Base-by-base conservation (phyloP, 2,797 vertebrate species). In the Pampus argenteus region DNA sequence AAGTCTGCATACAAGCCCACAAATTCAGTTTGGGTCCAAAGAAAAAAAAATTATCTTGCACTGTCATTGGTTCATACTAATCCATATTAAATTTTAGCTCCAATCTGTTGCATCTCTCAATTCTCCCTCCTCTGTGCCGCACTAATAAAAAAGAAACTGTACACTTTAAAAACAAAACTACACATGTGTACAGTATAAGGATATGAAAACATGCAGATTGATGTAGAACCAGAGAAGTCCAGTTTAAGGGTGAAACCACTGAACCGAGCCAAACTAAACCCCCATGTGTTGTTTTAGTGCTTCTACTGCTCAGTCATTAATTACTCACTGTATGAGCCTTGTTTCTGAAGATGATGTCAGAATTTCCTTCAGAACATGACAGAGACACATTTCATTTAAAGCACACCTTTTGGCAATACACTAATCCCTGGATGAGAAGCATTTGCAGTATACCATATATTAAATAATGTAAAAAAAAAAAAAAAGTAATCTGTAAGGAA, bases 201-300 rank as follows among this genome's bases (percentile, higher is more conserved):
- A 59, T 34, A 66, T 52, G 23, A 59, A 54, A 57, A 64, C 29
- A 38, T 34, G 57, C 14, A 56, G 59, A 47, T 23, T 62, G 66
- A 85, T 42, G 59, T 64, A 64, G 72, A 55, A 45, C 22, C 65
- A 68, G 68, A 76, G 55, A 66, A 66, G 59, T 76, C 72, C 72
- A 71, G 57, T 65, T 66, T 70, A 51, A 69, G 66, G 63, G 71
- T 74, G 74, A 85, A 82, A 76, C 57, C 66, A 34, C n/a, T 7
- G 11, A 71, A 42, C 52, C 3, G 71, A 80, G 84, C 87, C 86
- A 91, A 90, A 76, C 68, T 72, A 87, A 88, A 90, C 84, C 56
- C 71, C 66, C 58, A 50, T 28, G 14, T 91, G 84, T 87, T 92
- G 77, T 89, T 92, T 86, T 81, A 89, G 75, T 72, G 52, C 70